These are phyloP conservation scores for Gnathonemus echidnorhynchus DNA, from an alignment of 2,113 vertebrate genomes.

Conservation along the genomic window DNA sequence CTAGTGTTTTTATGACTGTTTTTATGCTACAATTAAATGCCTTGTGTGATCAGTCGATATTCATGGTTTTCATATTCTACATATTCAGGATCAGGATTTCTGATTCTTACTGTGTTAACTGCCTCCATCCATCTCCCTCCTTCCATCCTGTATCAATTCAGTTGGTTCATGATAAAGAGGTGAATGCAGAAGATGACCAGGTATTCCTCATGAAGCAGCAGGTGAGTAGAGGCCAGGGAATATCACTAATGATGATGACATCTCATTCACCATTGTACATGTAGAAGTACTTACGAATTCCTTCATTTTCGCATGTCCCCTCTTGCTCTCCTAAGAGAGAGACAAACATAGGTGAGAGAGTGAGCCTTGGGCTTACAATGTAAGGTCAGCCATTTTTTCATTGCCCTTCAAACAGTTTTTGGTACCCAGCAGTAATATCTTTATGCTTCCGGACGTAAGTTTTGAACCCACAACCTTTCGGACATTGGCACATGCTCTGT, in stretches of 20 bases:
- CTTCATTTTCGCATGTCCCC: not conserved
- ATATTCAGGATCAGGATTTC: not conserved
- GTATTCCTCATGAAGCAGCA: conserved; percentile 98
- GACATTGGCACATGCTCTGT: not conserved
- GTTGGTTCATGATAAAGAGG: conserved; percentile 97
- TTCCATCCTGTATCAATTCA: conserved; percentile 44
- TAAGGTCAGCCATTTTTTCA: not conserved
- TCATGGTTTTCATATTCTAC: not conserved
- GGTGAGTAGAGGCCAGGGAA: conserved; percentile 56
- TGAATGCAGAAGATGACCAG: conserved; percentile 94
- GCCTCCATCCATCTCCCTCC: not conserved
- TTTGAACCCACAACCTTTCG: not conserved
- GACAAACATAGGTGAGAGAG: not conserved
- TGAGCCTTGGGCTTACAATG: not conserved
- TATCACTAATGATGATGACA: not conserved
- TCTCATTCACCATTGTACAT: not conserved
- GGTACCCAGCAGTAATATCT: not conserved
- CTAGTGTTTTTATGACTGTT: not conserved
- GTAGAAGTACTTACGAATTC: not conserved
- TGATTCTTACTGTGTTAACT: not conserved
- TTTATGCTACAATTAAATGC: not conserved
- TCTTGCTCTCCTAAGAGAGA: not conserved
- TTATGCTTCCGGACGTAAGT: not conserved
- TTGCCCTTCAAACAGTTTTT: not conserved
- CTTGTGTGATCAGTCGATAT: not conserved